Conservation (phyloP, 1,140 invertebrate genomes). For the Tachypleus tridentatus region DNA sequence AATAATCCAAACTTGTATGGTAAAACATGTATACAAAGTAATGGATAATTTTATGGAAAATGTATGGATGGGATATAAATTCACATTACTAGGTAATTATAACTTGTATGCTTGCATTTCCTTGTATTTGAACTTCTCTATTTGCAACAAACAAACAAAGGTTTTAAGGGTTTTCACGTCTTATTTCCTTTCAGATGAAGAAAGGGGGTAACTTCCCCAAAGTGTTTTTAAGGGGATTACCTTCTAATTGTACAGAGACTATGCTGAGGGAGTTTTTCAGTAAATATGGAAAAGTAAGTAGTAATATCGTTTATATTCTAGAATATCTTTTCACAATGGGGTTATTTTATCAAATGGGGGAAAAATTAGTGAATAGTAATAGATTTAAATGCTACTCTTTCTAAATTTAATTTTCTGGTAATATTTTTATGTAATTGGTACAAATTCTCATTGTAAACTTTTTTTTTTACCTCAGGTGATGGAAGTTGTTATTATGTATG, state of each 20-base stretch:
- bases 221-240: conserved; percentile 85
- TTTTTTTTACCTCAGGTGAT: conserved; percentile 44
- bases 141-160: too few species aligned
- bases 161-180: neutral
- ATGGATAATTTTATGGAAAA: too few species aligned
- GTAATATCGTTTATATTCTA: neutral
- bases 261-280: conserved; percentile 80
- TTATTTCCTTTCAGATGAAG: conserved; percentile 14
- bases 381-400: neutral
- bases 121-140: too few species aligned
- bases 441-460: neutral
- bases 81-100: too few species aligned
- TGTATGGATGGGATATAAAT: too few species aligned
- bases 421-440: neutral
- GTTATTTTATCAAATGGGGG: neutral
- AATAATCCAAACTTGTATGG: too few species aligned
- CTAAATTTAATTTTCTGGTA: neutral
- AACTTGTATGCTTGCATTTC: too few species aligned
- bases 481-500: conserved; percentile 97
- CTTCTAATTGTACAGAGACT: conserved; percentile 86
- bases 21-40: too few species aligned
- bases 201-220: conserved; percentile 77
- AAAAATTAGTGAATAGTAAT: neutral
- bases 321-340: neutral
- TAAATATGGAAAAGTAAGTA: conserved; percentile 67